phyloP scores from a whole-genome alignment of 35 echinoderm and acorn worm genomes.

The Apostichopus japonicus region DNA sequence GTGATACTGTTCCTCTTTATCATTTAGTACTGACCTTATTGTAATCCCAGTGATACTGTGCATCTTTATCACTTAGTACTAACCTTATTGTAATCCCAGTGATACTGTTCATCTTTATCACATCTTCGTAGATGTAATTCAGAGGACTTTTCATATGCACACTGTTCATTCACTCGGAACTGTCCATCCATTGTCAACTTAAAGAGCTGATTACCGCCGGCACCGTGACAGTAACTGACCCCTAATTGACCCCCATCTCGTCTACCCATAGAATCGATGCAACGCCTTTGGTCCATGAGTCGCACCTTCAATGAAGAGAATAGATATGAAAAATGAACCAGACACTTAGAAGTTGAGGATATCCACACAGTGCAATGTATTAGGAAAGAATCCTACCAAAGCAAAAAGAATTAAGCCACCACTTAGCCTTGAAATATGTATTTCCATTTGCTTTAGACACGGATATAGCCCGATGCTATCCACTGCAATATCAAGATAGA shows the following conservation, averaged over 20 bases:
- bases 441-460: neutral
- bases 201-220: conserved; percentile 94
- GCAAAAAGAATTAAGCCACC: too few species aligned
- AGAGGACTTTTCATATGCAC: conserved; percentile 67
- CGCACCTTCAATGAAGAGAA: conserved; percentile 56
- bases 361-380: neutral
- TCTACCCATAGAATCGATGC: conserved; percentile 89
- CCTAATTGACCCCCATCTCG: conserved; percentile 85
- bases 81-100: conserved; percentile 86
- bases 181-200: conserved; percentile 79
- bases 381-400: neutral
- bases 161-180: conserved; percentile 91
- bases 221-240: conserved; percentile 90
- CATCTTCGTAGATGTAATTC: conserved; percentile 80
- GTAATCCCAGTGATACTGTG: conserved; percentile 20
- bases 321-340: neutral
- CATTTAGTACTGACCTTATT: too few species aligned
- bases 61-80: conserved; percentile 22
- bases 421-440: neutral
- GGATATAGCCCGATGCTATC: too few species aligned
- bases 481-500: too few species aligned
- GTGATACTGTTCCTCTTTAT: too few species aligned
- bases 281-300: conserved; percentile 32
- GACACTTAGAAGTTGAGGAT: neutral
- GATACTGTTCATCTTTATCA: conserved; percentile 42